These are phyloP conservation scores for Cardiocondyla obscurior DNA, from an alignment of 1,140 invertebrate genomes.

Conservation along the genomic window DNA sequence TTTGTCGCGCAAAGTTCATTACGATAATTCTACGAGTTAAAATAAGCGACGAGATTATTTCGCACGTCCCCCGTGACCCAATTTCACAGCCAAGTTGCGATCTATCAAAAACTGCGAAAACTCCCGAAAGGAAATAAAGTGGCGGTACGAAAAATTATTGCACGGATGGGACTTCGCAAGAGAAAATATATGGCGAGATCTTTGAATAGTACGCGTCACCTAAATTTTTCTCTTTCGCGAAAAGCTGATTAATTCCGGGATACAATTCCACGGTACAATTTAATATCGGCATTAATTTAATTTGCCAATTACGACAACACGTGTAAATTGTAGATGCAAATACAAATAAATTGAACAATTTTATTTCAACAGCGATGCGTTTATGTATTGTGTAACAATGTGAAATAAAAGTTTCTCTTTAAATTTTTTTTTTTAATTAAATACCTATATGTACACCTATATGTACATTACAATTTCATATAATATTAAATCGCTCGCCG, in stretches of 20 bases:
- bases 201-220: conserved; percentile 5
- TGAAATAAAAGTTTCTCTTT: neutral
- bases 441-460: neutral
- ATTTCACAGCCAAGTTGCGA: conserved; percentile 43
- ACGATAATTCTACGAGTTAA: conserved; percentile 4
- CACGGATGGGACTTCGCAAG: neutral
- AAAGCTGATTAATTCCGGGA: neutral
- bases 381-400: neutral
- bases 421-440: too few species aligned
- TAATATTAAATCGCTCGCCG: neutral
- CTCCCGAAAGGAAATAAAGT: conserved; percentile 13
- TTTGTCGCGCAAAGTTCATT: neutral
- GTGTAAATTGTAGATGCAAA: neutral
- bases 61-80: conserved; percentile 30
- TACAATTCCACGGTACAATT: neutral
- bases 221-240: neutral
- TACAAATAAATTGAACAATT: neutral
- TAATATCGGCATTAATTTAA: neutral
- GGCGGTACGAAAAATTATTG: conserved; percentile 43
- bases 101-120: conserved; percentile 33
- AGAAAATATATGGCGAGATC: conserved; percentile 8
- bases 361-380: neutral
- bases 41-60: conserved; percentile 12
- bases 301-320: neutral
- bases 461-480: neutral